Conservation (phyloP, 2,888 invertebrate species). For the Rhagophthalmus giganteus region DNA sequence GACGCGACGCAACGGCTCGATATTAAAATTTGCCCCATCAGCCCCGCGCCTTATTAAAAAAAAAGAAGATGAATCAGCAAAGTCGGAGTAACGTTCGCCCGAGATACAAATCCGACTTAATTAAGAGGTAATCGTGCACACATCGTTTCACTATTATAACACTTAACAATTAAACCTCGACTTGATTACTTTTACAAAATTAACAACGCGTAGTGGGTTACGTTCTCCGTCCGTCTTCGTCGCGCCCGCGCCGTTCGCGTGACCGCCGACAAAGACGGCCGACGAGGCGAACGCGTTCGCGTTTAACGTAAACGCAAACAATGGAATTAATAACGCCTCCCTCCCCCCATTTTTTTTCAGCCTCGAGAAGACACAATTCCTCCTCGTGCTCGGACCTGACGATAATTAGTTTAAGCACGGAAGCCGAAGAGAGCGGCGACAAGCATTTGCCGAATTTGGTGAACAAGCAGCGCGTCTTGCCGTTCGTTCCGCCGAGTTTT, state of each 20-base stretch:
- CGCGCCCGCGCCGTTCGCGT: too few species aligned
- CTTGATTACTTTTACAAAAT: slow-evolving; percentile 28
- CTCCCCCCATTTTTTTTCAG: slow-evolving; percentile 36
- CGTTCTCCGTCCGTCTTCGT: slow-evolving; percentile 8
- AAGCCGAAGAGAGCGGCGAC: slow-evolving; percentile 55
- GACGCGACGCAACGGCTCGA: too few species aligned
- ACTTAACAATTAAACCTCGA: slow-evolving; percentile 50
- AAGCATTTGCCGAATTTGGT: slow-evolving; percentile 66
- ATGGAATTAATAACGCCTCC: neutral
- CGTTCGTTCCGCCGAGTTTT: slow-evolving; percentile 91
- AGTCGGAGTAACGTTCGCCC: too few species aligned
- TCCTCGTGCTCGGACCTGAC: slow-evolving; percentile 56
- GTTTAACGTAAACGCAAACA: slow-evolving; percentile 2
- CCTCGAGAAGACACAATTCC: slow-evolving; percentile 52
- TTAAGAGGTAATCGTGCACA: slow-evolving; percentile 16
- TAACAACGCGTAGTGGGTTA: slow-evolving; percentile 11
- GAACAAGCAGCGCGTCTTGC: slow-evolving; percentile 82
- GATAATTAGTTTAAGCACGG: slow-evolving; percentile 56
- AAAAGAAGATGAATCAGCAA: too few species aligned
- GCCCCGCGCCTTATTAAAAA: too few species aligned
- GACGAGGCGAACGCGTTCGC: slow-evolving; percentile 12
- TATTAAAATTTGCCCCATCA: too few species aligned
- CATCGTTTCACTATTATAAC: slow-evolving; percentile 42
- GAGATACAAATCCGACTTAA: slow-evolving; percentile 22
- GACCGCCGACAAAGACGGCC: slow-evolving; percentile 9